Percentiles rank a stretch among this genome's conserved stretches.
phyloP scores from a whole-genome alignment of 2,888 invertebrate genomes.

The Macrosiphum euphorbiae region DNA sequence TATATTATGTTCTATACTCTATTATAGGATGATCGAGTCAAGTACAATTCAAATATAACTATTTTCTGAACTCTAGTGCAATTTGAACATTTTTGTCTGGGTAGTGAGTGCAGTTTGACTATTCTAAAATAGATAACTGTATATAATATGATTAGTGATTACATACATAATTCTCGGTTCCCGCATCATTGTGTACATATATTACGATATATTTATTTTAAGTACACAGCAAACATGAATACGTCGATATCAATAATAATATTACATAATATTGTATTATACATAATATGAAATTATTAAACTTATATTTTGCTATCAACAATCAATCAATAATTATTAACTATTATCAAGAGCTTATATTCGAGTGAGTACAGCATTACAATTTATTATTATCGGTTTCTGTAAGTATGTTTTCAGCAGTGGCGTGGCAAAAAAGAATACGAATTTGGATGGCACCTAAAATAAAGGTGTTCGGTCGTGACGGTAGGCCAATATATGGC shows the following conservation, averaged over 20 bases:
- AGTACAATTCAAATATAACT: neutral
- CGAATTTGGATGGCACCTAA: neutral
- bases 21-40: neutral
- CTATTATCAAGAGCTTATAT: neutral
- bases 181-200: neutral
- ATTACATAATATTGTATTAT: constrained; percentile 4
- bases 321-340: neutral
- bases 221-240: neutral
- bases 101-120: neutral
- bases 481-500: neutral
- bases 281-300: neutral
- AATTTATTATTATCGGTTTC: neutral
- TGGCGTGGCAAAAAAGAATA: neutral
- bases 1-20: neutral
- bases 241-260: neutral
- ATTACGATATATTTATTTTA: neutral
- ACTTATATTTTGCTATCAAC: neutral
- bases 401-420: neutral
- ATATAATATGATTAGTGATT: neutral
- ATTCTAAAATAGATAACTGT: neutral
- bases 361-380: neutral
- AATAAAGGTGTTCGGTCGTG: neutral
- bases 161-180: neutral
- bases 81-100: neutral
- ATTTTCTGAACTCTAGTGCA: neutral